Percentiles rank a stretch among this genome's conserved stretches.
Evolutionary conservation across 2,113 vertebrate species (phyloP).

Genomic region (Rhineura floridana): DNA sequence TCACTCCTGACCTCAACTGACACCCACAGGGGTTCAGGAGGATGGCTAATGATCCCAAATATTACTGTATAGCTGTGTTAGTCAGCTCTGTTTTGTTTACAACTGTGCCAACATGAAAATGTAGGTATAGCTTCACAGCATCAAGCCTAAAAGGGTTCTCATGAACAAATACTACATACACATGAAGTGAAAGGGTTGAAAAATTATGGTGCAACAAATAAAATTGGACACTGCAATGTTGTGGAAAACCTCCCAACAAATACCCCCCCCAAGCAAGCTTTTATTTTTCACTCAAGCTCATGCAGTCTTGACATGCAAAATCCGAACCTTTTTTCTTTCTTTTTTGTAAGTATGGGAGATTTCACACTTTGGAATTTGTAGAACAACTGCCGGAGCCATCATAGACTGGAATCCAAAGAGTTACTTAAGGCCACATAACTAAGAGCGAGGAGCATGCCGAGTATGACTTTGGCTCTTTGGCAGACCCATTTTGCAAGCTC

Average conservation of each 20-base stretch:
- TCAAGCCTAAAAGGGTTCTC: constrained; percentile 33
- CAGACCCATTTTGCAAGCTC: no score
- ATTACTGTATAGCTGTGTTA: constrained; percentile 39
- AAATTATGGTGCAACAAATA: not conserved
- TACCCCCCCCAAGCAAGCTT: no score
- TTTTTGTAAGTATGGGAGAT: not conserved
- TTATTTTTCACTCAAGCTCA: not conserved
- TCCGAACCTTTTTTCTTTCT: not conserved
- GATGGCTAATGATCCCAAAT: constrained; percentile 53
- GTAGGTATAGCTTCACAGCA: not conserved
- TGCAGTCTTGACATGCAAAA: constrained; percentile 3
- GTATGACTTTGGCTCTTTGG: not conserved
- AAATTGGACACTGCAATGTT: constrained; percentile 19
- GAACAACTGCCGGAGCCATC: not conserved
- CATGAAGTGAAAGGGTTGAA: constrained; percentile 37
- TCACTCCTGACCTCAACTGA: constrained; percentile 60
- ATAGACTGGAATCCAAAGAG: not conserved
- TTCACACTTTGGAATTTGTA: not conserved
- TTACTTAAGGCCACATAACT: not conserved
- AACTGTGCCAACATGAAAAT: constrained; percentile 37
- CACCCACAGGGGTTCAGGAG: constrained; percentile 40
- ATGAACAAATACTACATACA: constrained; percentile 26
- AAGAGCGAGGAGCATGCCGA: not conserved
- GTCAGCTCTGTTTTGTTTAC: constrained; percentile 48
- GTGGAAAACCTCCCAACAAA: constrained; percentile 12